These are phyloP conservation scores for Bubalus kerabau DNA, from an alignment of 2,113 vertebrate species.

Conservation along the genomic window DNA sequence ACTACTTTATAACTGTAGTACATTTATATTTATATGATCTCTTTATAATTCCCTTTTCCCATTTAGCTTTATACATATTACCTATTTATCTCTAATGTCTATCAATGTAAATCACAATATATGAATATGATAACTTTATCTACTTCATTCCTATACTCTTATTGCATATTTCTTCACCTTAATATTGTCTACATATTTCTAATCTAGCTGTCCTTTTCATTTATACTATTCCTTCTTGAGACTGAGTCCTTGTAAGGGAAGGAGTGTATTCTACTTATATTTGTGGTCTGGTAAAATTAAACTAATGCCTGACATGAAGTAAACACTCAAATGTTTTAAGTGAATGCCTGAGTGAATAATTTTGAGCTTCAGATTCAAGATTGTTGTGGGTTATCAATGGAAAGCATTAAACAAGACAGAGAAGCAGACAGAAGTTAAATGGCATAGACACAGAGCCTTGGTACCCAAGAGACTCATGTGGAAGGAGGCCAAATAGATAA, in stretches of 20 bases:
- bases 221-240: neutral
- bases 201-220: neutral
- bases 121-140: neutral
- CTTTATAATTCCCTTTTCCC: neutral
- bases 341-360: neutral
- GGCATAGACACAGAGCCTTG: neutral
- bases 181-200: neutral
- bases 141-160: neutral
- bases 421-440: neutral
- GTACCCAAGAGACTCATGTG: neutral
- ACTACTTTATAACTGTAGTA: neutral
- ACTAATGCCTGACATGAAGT: neutral
- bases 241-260: neutral
- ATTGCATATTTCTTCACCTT: neutral
- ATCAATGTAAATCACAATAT: neutral
- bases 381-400: neutral
- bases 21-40: neutral
- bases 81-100: neutral
- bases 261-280: neutral
- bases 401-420: neutral
- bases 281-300: neutral
- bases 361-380: slow-evolving; percentile 6
- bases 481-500: neutral
- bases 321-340: neutral
- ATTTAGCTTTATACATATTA: neutral